Evolutionary conservation across 2,888 invertebrate genomes (phyloP).

Genomic region (Epirrhoe tristata): DNA sequence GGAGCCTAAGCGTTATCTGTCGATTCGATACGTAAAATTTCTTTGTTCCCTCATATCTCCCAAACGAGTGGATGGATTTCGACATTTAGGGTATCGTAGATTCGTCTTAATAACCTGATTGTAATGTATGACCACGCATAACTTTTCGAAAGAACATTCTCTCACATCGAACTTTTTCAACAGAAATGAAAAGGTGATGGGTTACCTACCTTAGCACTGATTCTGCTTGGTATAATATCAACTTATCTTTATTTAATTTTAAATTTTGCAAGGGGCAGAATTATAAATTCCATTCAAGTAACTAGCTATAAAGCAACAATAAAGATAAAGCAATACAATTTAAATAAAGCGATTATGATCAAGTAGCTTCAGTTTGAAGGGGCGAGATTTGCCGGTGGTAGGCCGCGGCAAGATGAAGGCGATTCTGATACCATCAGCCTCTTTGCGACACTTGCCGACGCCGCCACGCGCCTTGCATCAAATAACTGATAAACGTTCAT

Average conservation of each 20-base stretch:
- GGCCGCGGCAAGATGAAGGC: constrained; percentile 77
- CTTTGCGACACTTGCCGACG: constrained; percentile 72
- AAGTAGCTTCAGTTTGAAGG: constrained; percentile 61
- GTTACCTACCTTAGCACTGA: neutral
- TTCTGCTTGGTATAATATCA: neutral
- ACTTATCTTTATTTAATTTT: neutral
- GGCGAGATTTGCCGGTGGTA: constrained; percentile 58
- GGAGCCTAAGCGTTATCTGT: too few relatives aligned
- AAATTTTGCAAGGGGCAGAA: constrained; percentile 24
- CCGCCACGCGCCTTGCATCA: constrained; percentile 75
- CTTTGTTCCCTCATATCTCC: too few relatives aligned
- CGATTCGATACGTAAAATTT: too few relatives aligned
- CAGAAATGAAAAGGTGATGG: too few relatives aligned
- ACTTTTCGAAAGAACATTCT: too few relatives aligned
- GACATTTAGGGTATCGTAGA: too few relatives aligned
- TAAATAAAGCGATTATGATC: constrained; percentile 70
- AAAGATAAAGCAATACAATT: constrained; percentile 67
- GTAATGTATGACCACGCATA: too few relatives aligned
- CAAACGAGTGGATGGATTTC: too few relatives aligned
- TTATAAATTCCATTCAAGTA: constrained; percentile 45
- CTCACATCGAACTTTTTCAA: too few relatives aligned
- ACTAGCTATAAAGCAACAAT: constrained; percentile 47
- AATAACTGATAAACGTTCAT: constrained; percentile 74
- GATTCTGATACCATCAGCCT: constrained; percentile 66
- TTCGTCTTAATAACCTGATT: too few relatives aligned